Percentiles rank a stretch among this genome's conserved stretches.
These are phyloP conservation scores for Drosophila virilis DNA, from an alignment of 1,140 invertebrate species.

Conservation along the genomic window DNA sequence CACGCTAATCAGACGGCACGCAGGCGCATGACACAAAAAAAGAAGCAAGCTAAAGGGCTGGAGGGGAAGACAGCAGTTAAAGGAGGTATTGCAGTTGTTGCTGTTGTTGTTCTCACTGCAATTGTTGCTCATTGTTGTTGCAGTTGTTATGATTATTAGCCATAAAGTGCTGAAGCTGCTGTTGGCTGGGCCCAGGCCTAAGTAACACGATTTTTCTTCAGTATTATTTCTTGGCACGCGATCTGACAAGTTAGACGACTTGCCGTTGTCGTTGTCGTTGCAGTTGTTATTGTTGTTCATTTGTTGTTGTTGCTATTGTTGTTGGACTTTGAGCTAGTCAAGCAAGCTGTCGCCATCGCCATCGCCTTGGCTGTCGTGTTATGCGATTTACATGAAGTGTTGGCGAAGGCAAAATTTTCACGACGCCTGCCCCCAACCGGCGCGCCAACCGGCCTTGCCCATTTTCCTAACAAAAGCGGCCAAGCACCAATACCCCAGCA, in stretches of 20 bases:
- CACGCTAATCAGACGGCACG: slow-evolving; percentile 70
- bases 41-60: not conserved
- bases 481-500: not conserved
- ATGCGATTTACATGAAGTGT: slow-evolving; percentile 73
- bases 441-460: not conserved
- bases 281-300: slow-evolving; percentile 23
- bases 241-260: slow-evolving; percentile 76
- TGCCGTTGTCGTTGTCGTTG: slow-evolving; percentile 30
- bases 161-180: slow-evolving; percentile 68
- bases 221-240: slow-evolving; percentile 82
- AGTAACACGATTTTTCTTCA: slow-evolving; percentile 79
- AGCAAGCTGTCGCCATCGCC: slow-evolving; percentile 74
- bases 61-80: slow-evolving; percentile 18
- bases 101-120: slow-evolving; percentile 8
- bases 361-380: slow-evolving; percentile 63
- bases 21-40: slow-evolving; percentile 60
- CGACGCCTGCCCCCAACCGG: slow-evolving; percentile 7
- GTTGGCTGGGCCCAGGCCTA: slow-evolving; percentile 52
- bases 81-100: slow-evolving; percentile 1
- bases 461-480: slow-evolving; percentile 4
- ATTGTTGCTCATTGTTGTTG: slow-evolving; percentile 22
- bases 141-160: slow-evolving; percentile 66
- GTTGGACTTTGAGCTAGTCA: slow-evolving; percentile 77
- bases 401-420: slow-evolving; percentile 32
- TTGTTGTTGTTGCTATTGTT: slow-evolving; percentile 17